These are phyloP conservation scores for Apamea epomidion DNA, from an alignment of 2,888 invertebrate genomes.

Conservation along the genomic window DNA sequence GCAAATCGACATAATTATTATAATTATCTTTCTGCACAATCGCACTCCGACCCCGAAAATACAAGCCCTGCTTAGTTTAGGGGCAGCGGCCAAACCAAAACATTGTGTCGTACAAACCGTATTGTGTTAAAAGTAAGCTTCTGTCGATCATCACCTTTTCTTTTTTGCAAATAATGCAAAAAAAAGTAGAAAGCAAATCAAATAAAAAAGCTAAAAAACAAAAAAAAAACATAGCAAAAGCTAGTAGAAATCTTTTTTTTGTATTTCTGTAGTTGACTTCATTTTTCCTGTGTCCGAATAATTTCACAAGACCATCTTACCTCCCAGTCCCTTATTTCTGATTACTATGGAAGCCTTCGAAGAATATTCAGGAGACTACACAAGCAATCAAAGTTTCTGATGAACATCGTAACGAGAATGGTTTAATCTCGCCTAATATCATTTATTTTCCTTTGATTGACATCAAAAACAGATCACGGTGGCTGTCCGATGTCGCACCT, in stretches of 20 bases:
- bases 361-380: constrained; percentile 27
- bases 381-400: constrained; percentile 61
- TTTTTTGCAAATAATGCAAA: neutral
- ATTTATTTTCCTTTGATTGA: constrained; percentile 67
- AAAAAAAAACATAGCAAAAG: neutral
- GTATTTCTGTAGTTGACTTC: neutral
- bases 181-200: no score
- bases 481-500: constrained; percentile 58
- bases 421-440: constrained; percentile 62
- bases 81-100: neutral
- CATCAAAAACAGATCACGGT: constrained; percentile 60
- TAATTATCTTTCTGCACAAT: neutral
- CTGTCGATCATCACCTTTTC: neutral
- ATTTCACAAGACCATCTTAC: neutral
- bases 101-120: neutral
- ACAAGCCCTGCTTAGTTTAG: neutral
- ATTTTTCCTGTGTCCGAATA: neutral
- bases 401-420: constrained; percentile 39
- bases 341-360: constrained; percentile 8
- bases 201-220: no score
- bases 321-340: neutral
- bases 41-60: neutral
- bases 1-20: neutral
- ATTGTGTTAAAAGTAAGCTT: neutral
- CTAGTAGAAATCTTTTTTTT: neutral